Conservation (phyloP, 2,113 vertebrate genomes). For the Ochotona curzoniae region DNA sequence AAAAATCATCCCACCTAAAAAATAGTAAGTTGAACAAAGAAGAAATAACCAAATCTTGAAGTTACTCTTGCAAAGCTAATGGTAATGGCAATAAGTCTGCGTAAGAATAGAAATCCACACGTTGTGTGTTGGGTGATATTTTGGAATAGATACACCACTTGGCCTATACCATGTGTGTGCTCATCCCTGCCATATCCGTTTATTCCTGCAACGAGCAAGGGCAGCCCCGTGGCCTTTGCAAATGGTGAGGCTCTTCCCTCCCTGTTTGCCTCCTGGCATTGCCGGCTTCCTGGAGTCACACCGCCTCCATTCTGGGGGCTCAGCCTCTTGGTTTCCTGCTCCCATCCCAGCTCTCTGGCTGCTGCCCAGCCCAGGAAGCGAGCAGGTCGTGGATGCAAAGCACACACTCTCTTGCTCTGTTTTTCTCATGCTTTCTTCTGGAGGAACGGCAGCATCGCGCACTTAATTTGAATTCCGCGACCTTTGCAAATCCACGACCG, state of each 20-base stretch:
- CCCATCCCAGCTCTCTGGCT: background rate
- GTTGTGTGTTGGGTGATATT: background rate
- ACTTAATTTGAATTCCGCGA: conserved; percentile 18
- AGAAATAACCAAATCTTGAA: background rate
- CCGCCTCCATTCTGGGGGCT: background rate
- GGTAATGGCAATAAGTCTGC: too few relatives aligned
- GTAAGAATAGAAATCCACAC: background rate
- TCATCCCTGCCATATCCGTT: background rate
- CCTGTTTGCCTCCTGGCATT: background rate
- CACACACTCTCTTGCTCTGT: background rate
- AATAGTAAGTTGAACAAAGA: background rate
- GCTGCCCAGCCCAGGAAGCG: background rate
- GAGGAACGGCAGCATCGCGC: background rate
- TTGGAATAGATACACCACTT: background rate
- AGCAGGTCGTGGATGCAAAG: background rate
- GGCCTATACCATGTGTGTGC: fast-evolving
- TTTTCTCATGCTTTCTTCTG: background rate
- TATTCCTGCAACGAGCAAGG: background rate
- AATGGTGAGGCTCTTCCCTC: background rate
- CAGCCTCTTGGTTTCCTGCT: background rate
- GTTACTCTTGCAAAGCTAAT: background rate
- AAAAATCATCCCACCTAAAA: background rate
- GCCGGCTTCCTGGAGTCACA: background rate
- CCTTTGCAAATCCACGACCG: conserved; percentile 17
- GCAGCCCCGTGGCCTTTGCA: fast-evolving